A percentile compares a stretch with the other conserved stretches of the same genome.
Evolutionary conservation across 2,888 invertebrate species (phyloP).

Genomic region (Platypus cylindrus): DNA sequence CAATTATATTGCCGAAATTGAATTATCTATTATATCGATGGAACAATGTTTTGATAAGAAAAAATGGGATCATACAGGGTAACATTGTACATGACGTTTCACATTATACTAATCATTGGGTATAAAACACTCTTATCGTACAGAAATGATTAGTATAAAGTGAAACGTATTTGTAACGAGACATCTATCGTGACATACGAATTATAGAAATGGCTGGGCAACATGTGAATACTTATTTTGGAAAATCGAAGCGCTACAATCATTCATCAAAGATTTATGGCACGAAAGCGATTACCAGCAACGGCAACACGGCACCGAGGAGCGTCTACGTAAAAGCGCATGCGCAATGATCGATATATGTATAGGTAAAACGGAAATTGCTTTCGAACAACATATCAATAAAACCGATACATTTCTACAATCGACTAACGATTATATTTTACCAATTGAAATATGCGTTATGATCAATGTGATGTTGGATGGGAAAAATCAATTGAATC

Average conservation of each 20-base stretch:
- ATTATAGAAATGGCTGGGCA: constrained; percentile 79
- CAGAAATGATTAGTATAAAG: no score
- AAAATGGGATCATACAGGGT: constrained; percentile 97
- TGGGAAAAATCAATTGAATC: constrained; percentile 91
- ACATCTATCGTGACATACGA: no score
- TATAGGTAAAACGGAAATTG: constrained; percentile 76
- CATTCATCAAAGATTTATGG: constrained; percentile 96
- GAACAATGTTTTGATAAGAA: constrained; percentile 98
- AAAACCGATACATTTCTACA: constrained; percentile 88
- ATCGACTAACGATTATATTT: constrained; percentile 94
- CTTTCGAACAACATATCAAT: constrained; percentile 87
- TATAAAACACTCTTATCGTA: no score
- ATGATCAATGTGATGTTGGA: constrained; percentile 99
- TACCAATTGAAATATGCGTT: constrained; percentile 95
- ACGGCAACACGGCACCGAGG: constrained; percentile 92
- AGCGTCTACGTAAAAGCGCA: constrained; percentile 93
- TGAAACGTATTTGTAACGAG: no score
- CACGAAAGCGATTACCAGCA: constrained; percentile 95
- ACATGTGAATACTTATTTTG: constrained; percentile 98
- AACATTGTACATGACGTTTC: constrained; percentile 20
- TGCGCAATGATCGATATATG: constrained; percentile 99
- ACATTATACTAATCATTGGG: neutral
- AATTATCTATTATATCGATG: constrained; percentile 96
- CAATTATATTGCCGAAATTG: constrained; percentile 98
- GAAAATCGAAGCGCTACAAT: constrained; percentile 96